These are phyloP conservation scores for Meles meles DNA, from an alignment of 2,113 vertebrate genomes.

Conservation along the genomic window DNA sequence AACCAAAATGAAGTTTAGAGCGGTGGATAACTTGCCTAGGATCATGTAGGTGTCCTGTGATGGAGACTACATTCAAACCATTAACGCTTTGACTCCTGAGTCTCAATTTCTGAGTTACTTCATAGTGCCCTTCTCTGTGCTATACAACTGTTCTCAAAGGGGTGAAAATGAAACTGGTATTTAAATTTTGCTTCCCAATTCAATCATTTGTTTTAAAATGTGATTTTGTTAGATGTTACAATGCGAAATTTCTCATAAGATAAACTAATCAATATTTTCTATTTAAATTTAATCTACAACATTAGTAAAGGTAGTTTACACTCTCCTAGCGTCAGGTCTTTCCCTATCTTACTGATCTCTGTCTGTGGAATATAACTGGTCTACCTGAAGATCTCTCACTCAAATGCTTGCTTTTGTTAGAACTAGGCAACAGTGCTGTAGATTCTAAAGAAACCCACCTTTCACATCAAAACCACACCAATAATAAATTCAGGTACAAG, in stretches of 20 bases:
- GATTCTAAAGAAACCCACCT: neutral
- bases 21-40: neutral
- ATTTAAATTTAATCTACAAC: neutral
- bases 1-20: neutral
- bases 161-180: neutral
- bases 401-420: neutral
- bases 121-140: accelerated
- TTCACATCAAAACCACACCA: neutral
- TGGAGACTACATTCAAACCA: neutral
- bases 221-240: neutral
- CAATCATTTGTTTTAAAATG: neutral
- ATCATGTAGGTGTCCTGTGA: neutral
- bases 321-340: neutral
- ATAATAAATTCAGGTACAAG: neutral
- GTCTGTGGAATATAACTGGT: neutral
- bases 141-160: neutral
- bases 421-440: neutral
- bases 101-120: neutral
- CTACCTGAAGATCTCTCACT: neutral
- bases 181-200: neutral
- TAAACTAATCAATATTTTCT: neutral
- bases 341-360: neutral
- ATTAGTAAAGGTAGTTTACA: neutral
- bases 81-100: neutral
- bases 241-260: neutral